Evolutionary conservation across 2,888 invertebrate genomes (phyloP).

Genomic region (Lysandra bellargus): DNA sequence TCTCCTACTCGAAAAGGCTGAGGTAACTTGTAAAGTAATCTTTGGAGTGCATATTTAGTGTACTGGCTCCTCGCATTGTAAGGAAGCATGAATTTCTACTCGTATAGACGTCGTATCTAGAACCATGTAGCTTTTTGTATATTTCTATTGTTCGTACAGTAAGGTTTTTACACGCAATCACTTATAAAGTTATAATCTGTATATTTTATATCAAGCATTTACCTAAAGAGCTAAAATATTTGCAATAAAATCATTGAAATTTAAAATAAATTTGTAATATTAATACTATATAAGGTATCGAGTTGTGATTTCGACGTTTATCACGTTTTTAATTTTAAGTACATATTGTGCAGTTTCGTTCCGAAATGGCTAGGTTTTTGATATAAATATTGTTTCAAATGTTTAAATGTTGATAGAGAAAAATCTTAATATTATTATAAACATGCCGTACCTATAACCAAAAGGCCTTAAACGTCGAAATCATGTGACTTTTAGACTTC

Average conservation of each 20-base stretch:
- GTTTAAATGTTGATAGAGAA: background rate
- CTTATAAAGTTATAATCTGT: constrained; percentile 62
- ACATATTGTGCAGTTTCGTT: background rate
- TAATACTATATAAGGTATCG: constrained; percentile 27
- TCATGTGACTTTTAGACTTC: constrained; percentile 12
- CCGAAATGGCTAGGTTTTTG: background rate
- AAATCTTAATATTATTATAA: background rate
- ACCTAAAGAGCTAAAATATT: constrained; percentile 47
- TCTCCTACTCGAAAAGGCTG: constrained; percentile 80
- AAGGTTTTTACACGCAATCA: constrained; percentile 70
- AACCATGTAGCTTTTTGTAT: constrained; percentile 75
- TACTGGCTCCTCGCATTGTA: constrained; percentile 55
- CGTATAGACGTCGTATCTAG: constrained; percentile 53
- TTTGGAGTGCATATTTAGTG: constrained; percentile 67
- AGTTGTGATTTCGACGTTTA: constrained; percentile 31
- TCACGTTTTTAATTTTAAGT: background rate
- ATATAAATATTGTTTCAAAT: background rate
- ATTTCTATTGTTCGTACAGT: constrained; percentile 70
- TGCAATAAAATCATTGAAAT: constrained; percentile 35
- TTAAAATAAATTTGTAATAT: constrained; percentile 10
- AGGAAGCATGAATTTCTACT: constrained; percentile 44
- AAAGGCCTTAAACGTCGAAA: constrained; percentile 28
- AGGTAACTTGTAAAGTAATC: constrained; percentile 71
- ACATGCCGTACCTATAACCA: background rate
- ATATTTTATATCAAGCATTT: constrained; percentile 66